A percentile compares a stretch with the other conserved stretches of the same genome.
Evolutionary conservation across 2,113 vertebrate genomes (phyloP).

Genomic region (Poecilia latipinna): DNA sequence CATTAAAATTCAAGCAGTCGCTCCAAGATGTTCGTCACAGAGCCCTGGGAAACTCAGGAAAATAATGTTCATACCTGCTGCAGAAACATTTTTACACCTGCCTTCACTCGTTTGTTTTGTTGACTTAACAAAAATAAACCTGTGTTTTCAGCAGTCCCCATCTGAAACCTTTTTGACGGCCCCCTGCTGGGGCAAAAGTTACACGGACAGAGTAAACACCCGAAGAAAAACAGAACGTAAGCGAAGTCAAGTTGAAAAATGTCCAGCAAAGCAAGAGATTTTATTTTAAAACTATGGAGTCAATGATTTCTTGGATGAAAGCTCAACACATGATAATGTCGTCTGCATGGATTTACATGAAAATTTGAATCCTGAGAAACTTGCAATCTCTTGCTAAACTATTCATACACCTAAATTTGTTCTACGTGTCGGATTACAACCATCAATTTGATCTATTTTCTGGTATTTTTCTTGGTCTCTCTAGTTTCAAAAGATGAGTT

Average conservation of each 20-base stretch:
- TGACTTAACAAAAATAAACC: slow-evolving; percentile 31
- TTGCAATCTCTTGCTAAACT: too few species aligned
- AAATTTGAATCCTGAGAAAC: too few species aligned
- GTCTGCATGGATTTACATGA: too few species aligned
- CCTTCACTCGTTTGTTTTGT: slow-evolving; percentile 28
- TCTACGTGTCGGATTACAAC: too few species aligned
- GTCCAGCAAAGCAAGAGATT: slow-evolving; percentile 24
- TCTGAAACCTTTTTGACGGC: slow-evolving; percentile 49
- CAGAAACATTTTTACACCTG: slow-evolving; percentile 23
- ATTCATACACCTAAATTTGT: too few species aligned
- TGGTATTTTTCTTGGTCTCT: too few species aligned
- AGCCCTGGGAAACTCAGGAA: slow-evolving; percentile 2
- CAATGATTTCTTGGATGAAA: not conserved
- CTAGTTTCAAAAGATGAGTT: too few species aligned
- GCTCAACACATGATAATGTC: too few species aligned
- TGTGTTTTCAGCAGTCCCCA: slow-evolving; percentile 28
- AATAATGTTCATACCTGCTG: slow-evolving; percentile 11
- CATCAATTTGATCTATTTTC: too few species aligned
- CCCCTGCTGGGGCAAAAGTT: slow-evolving; percentile 31
- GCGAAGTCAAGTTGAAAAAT: slow-evolving; percentile 15
- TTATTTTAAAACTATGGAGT: not conserved
- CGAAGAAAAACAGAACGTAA: slow-evolving; percentile 40
- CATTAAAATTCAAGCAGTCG: slow-evolving; percentile 7
- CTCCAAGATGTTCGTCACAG: slow-evolving; percentile 14
- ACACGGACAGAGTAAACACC: slow-evolving; percentile 8